Evolutionary conservation across 2,113 vertebrate species (phyloP).

Genomic region (Helogale parvula): DNA sequence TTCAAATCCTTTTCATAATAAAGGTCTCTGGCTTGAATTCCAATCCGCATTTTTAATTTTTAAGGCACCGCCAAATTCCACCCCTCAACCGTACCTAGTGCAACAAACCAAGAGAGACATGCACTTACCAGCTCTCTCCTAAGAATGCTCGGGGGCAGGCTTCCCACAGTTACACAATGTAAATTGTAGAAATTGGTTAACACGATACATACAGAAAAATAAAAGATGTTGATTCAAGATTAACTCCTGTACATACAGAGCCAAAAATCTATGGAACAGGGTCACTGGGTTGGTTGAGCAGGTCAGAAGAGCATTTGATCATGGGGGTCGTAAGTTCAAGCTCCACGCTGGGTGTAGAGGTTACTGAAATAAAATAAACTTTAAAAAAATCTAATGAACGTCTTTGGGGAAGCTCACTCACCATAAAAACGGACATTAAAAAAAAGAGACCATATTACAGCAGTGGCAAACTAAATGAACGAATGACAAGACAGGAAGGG

Average conservation of each 20-base stretch:
- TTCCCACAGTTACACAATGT: neutral
- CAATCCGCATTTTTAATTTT: neutral
- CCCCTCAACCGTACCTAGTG: neutral
- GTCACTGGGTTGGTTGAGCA: neutral
- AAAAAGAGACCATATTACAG: neutral
- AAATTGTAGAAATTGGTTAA: neutral
- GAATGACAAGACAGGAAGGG: neutral
- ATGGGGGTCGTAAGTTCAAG: neutral
- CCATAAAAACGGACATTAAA: neutral
- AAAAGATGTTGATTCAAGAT: neutral
- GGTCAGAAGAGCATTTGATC: neutral
- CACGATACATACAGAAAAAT: neutral
- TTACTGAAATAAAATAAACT: neutral
- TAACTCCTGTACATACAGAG: neutral
- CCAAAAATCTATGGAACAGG: neutral
- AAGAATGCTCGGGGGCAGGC: neutral
- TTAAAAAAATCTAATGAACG: neutral
- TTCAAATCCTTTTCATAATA: neutral
- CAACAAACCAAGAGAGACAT: neutral
- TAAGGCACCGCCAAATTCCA: neutral
- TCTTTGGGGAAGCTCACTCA: neutral
- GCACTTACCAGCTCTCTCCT: neutral
- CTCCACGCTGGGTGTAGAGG: neutral
- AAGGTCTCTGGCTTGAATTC: neutral
- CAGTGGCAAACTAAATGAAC: neutral